Conservation (phyloP, 1,140 invertebrate genomes). For the Drosophila subobscura region DNA sequence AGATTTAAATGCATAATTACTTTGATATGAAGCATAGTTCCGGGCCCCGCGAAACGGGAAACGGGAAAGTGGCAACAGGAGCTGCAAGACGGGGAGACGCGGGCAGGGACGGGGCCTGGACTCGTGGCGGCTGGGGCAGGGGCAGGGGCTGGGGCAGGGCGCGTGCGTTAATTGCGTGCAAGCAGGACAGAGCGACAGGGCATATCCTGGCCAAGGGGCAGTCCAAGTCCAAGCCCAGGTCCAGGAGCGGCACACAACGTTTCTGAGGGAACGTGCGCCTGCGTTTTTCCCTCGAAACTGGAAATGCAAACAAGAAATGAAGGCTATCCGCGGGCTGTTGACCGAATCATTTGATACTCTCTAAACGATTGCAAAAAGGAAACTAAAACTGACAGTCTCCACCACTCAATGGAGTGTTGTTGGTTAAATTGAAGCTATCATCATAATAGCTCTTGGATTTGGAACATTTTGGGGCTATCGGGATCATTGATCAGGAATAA, state of each 20-base stretch:
- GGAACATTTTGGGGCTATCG: too few relatives aligned
- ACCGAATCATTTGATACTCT: too few relatives aligned
- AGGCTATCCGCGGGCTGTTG: not conserved
- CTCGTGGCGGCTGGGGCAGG: not conserved
- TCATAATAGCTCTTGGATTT: too few relatives aligned
- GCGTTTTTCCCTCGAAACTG: conserved; percentile 69
- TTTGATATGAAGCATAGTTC: conserved; percentile 81
- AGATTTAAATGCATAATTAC: conserved; percentile 81
- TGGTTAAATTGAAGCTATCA: too few relatives aligned
- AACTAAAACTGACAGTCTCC: too few relatives aligned
- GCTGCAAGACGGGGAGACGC: too few relatives aligned
- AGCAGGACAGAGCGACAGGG: conserved; percentile 36
- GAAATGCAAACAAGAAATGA: conserved; percentile 66
- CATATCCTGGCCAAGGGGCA: conserved; percentile 52
- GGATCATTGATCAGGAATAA: too few relatives aligned
- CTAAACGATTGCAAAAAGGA: too few relatives aligned
- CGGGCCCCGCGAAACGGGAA: conserved; percentile 46
- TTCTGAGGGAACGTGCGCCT: conserved; percentile 10
- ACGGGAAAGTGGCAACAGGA: conserved; percentile 18
- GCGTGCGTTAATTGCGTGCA: conserved; percentile 68
- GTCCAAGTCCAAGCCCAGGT: not conserved
- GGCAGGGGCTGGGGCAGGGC: conserved; percentile 16
- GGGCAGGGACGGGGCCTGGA: not conserved
- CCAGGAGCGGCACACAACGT: too few relatives aligned
- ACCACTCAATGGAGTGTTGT: not conserved